Base-by-base conservation (phyloP, 2,797 vertebrate species). In the Margarornis squamiger region DNA sequence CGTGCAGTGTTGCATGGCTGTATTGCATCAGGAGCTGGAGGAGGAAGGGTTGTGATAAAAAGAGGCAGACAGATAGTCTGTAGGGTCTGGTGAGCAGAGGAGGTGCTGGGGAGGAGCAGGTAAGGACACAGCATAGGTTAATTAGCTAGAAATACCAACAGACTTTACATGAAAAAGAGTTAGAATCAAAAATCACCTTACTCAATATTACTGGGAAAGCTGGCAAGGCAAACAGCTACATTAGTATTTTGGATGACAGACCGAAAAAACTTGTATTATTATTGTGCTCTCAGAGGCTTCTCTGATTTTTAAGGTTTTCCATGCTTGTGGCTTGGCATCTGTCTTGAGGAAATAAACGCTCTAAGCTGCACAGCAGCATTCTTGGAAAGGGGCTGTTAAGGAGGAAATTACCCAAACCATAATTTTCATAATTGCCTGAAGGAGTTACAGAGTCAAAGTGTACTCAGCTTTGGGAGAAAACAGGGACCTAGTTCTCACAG, bases 1-100 rank as follows among this genome's bases (percentile, higher is more conserved):
- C 7, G 1, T 5, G 12, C 4, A 5, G 36, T 7, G 4, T 4
- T 46, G 41, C 5, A 1, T 4, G 2, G 1, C 15, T 49, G 29
- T 34, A 68, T 23, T 38, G 41, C 49, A 46, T 23, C 49, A 71
- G 55, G 34, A 79, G n/a, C 55, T 70, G 24, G 14, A 76, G 67
- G 26, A 90, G 8, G 34, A 80, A 75, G 36, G 29, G 14, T 32
- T 30, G 10, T 17, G 30, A 72, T 24, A 39, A 52, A 68, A 62
- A 57, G n/a, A 74, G 38, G 36, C 55, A 62, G 30, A 39, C 20
- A 84, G 38, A 52, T 27, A 65, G 43, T 34, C 39, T 73, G 57
- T 19, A 82, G 48, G 39, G 85, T 58, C 74, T 79, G 65, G 32
- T 5, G 2, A 78, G 54, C 19, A 38, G 17, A 74, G 8, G 3